Conservation (phyloP, 1,140 invertebrate species). For the Bombus sibiricus region DNA sequence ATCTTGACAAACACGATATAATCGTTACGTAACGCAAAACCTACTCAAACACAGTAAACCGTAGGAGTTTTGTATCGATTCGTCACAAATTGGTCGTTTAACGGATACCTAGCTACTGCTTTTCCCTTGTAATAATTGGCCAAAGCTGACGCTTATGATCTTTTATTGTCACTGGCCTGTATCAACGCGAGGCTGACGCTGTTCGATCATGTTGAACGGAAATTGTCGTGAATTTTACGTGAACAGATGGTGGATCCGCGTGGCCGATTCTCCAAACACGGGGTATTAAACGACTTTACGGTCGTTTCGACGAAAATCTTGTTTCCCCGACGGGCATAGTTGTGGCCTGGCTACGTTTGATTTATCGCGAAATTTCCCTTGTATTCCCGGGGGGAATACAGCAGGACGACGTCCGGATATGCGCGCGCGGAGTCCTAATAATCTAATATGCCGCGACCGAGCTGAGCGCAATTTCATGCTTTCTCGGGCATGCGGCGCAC, state of each 20-base stretch:
- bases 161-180: too few species aligned
- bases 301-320: constrained; percentile 45
- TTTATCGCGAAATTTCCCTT: constrained; percentile 61
- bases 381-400: constrained; percentile 27
- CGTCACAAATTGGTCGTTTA: too few species aligned
- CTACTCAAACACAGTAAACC: too few species aligned
- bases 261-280: background rate
- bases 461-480: constrained; percentile 69
- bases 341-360: constrained; percentile 53
- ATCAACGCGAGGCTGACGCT: background rate
- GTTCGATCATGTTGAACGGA: background rate
- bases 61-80: too few species aligned
- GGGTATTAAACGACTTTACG: constrained; percentile 48
- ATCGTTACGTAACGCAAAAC: too few species aligned
- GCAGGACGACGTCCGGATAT: constrained; percentile 35
- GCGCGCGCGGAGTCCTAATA: constrained; percentile 60
- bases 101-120: too few species aligned
- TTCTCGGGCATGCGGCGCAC: constrained; percentile 52
- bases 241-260: too few species aligned
- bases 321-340: constrained; percentile 35
- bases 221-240: background rate
- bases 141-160: too few species aligned
- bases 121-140: too few species aligned
- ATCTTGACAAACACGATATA: too few species aligned
- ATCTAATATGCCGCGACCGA: constrained; percentile 68